These are phyloP conservation scores for Plagiodera versicolora DNA, from an alignment of 2,888 invertebrate species.

Conservation along the genomic window DNA sequence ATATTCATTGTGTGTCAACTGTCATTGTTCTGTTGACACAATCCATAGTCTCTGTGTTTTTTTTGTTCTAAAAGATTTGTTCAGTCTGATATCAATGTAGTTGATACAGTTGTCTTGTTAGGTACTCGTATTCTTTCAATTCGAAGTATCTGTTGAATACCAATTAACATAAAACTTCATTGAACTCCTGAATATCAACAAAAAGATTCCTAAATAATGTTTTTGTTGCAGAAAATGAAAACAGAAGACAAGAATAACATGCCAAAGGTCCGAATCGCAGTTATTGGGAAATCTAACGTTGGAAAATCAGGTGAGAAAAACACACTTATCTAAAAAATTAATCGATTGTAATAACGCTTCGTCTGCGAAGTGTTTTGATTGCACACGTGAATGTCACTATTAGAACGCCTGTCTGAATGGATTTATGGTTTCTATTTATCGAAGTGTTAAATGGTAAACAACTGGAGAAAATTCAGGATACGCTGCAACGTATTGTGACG, in stretches of 20 bases:
- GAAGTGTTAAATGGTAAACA: neutral
- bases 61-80: too few relatives aligned
- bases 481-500: neutral
- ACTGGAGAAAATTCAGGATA: neutral
- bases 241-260: conserved; percentile 66
- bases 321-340: neutral
- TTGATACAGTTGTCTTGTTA: too few relatives aligned
- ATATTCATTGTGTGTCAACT: too few relatives aligned
- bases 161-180: too few relatives aligned
- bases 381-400: neutral
- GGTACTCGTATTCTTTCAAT: too few relatives aligned
- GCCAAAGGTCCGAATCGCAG: conserved; percentile 72
- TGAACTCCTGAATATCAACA: too few relatives aligned
- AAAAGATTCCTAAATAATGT: too few relatives aligned
- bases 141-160: too few relatives aligned
- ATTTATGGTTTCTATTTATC: neutral
- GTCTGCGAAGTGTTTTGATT: neutral
- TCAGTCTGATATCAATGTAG: too few relatives aligned
- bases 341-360: neutral
- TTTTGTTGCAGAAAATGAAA: conserved; percentile 56
- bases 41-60: too few relatives aligned
- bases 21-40: too few relatives aligned
- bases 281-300: conserved; percentile 75
- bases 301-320: conserved; percentile 73
- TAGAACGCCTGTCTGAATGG: neutral